A percentile compares a stretch with the other conserved stretches of the same genome.
phyloP scores from a whole-genome alignment of 2,888 invertebrate species.

The Diaphora mendica region DNA sequence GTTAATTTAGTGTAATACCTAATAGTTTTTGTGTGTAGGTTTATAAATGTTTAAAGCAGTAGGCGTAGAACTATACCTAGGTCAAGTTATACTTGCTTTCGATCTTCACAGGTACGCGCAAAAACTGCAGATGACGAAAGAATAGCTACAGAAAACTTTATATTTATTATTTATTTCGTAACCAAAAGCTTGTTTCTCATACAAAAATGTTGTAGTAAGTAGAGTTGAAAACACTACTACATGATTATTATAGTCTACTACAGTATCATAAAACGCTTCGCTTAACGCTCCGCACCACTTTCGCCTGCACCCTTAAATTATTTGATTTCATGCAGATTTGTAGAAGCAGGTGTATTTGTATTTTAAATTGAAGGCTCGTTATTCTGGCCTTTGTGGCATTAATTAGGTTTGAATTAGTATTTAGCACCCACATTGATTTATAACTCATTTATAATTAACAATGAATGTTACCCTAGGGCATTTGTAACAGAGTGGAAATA shows the following conservation, averaged over 20 bases:
- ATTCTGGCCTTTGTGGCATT: constrained; percentile 2
- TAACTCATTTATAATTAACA: neutral
- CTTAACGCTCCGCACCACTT: neutral
- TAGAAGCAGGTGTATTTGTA: constrained; percentile 19
- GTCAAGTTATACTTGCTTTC: too few species aligned
- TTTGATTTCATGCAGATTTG: constrained; percentile 23
- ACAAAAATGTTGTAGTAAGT: too few species aligned
- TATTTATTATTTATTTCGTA: neutral
- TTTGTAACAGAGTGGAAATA: too few species aligned
- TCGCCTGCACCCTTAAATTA: constrained; percentile 4
- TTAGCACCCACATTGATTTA: neutral
- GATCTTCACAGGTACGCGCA: too few species aligned
- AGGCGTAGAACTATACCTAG: too few species aligned
- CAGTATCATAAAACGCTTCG: neutral
- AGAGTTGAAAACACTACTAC: neutral
- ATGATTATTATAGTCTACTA: neutral
- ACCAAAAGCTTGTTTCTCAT: neutral
- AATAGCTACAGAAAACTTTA: too few species aligned
- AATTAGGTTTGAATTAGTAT: constrained; percentile 14
- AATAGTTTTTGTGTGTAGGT: neutral
- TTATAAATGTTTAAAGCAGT: too few species aligned
- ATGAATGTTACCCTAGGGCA: neutral
- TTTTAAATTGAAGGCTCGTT: constrained; percentile 10
- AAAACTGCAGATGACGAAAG: neutral
- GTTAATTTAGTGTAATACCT: neutral